Conservation (phyloP, 2,888 invertebrate species). For the Trilocha varians region DNA sequence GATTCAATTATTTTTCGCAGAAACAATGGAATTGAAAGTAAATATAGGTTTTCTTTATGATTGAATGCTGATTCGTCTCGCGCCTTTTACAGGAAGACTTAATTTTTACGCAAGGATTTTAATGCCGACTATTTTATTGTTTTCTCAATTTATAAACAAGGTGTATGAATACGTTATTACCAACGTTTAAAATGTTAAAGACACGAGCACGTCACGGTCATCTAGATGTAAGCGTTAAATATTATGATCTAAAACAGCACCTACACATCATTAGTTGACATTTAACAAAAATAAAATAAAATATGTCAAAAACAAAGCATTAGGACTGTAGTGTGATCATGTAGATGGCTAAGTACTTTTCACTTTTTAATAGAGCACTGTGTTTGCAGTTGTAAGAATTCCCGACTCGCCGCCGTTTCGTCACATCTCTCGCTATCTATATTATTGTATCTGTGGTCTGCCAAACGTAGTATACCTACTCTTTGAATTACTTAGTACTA, state of each 20-base stretch:
- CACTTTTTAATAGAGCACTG: conserved; percentile 10
- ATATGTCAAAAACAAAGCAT: conserved; percentile 17
- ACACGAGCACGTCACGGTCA: not conserved
- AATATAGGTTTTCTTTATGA: too few relatives aligned
- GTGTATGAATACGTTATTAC: not conserved
- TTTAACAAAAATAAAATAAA: conserved; percentile 21
- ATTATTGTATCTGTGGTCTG: conserved; percentile 16
- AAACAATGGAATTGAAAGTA: too few relatives aligned
- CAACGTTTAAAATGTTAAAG: not conserved
- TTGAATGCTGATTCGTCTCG: too few relatives aligned
- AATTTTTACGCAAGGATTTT: too few relatives aligned
- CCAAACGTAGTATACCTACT: conserved; percentile 38
- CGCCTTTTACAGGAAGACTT: too few relatives aligned
- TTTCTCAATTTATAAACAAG: not conserved
- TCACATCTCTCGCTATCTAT: conserved; percentile 7
- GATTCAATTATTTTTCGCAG: too few relatives aligned
- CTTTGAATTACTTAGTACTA: conserved; percentile 20
- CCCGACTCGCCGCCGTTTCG: conserved; percentile 14
- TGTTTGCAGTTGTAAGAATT: conserved; percentile 1
- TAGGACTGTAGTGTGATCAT: conserved; percentile 27
- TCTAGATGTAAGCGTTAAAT: not conserved
- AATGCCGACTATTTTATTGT: too few relatives aligned
- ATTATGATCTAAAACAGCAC: not conserved
- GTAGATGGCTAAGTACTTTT: conserved; percentile 25
- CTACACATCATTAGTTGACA: not conserved